A percentile compares a stretch with the other conserved stretches of the same genome.
Conservation (phyloP, 2,113 vertebrate species). For the Perca schrenkii region DNA sequence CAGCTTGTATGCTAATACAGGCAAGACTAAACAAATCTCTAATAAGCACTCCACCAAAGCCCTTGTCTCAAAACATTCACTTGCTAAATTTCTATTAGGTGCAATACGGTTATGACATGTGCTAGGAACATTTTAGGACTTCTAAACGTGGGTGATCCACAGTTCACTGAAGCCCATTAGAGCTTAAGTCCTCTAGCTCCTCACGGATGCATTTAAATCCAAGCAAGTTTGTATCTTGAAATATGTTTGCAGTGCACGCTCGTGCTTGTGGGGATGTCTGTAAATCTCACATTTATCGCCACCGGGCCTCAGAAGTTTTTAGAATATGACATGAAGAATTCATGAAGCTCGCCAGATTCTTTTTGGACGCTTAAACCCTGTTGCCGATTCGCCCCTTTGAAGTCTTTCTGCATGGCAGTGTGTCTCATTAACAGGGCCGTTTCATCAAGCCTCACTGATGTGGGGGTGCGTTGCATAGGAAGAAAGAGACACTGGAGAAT, state of each 20-base stretch:
- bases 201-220: slow-evolving; percentile 28
- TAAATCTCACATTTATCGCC: slow-evolving; percentile 40
- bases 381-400: slow-evolving; percentile 72
- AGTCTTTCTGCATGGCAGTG: slow-evolving; percentile 67
- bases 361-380: slow-evolving; percentile 51
- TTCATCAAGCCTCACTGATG: slow-evolving; percentile 41
- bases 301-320: slow-evolving; percentile 49
- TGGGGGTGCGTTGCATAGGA: slow-evolving; percentile 42
- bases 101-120: slow-evolving; percentile 40
- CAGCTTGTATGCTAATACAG: slow-evolving; percentile 7
- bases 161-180: slow-evolving; percentile 28
- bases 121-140: slow-evolving; percentile 19
- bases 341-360: slow-evolving; percentile 47
- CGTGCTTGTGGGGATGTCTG: slow-evolving; percentile 9
- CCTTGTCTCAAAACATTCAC: slow-evolving; percentile 30
- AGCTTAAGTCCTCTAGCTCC: slow-evolving; percentile 10
- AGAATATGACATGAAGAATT: slow-evolving; percentile 58
- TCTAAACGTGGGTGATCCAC: slow-evolving; percentile 13
- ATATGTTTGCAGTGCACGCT: slow-evolving; percentile 14
- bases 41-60: slow-evolving; percentile 26
- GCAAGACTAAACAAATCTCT: slow-evolving; percentile 38
- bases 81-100: slow-evolving; percentile 31
- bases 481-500: slow-evolving; percentile 59
- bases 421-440: slow-evolving; percentile 70
- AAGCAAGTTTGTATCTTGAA: not conserved